phyloP scores from a whole-genome alignment of 2,113 vertebrate species.

The Petaurus breviceps region DNA sequence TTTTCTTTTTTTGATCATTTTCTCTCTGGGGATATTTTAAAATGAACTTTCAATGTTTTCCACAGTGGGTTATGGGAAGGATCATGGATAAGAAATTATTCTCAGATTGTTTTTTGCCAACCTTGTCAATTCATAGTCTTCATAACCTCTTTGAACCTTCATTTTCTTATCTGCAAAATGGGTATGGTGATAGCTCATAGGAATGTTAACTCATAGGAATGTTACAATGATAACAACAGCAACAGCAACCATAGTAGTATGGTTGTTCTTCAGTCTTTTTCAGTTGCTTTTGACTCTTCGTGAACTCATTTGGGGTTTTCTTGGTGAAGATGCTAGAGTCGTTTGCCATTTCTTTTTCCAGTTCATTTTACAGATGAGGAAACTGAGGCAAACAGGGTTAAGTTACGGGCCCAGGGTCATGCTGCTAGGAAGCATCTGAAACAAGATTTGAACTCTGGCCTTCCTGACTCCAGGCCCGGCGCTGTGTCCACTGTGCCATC shows the following conservation, averaged over 20 bases:
- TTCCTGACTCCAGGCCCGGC: no score
- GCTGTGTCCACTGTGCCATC: no score
- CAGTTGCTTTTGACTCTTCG: neutral
- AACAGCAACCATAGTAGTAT: neutral
- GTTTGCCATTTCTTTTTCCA: neutral
- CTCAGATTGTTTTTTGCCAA: slow-evolving; percentile 41
- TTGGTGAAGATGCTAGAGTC: neutral
- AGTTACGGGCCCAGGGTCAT: neutral
- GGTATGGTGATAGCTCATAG: neutral
- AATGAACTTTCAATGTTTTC: slow-evolving; percentile 58
- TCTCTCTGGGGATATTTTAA: slow-evolving; percentile 52
- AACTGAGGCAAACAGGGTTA: neutral
- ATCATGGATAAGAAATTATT: slow-evolving; percentile 48
- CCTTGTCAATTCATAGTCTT: slow-evolving; percentile 49
- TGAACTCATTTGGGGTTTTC: neutral
- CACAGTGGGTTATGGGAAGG: neutral
- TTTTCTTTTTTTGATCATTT: slow-evolving; percentile 33
- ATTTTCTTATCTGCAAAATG: slow-evolving; percentile 43
- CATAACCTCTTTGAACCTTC: neutral
- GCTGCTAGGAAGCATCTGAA: no score
- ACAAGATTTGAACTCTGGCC: no score
- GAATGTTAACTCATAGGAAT: neutral
- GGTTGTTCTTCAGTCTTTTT: neutral
- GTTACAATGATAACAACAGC: neutral
- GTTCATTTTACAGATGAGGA: neutral